phyloP scores from a whole-genome alignment of 2,888 invertebrate genomes.

The Lysandra bellargus region DNA sequence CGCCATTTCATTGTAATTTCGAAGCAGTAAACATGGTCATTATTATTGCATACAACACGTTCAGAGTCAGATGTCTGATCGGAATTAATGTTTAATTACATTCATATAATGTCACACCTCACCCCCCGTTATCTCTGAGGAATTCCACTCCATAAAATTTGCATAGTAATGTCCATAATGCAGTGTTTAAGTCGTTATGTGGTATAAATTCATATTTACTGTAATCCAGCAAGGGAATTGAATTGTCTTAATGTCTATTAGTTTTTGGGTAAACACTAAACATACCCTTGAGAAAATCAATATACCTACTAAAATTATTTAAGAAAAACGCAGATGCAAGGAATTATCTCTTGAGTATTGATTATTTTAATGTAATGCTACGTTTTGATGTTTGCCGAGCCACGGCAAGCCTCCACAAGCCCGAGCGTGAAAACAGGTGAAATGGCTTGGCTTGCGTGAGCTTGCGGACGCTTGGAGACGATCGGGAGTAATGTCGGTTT shows the following conservation, averaged over 20 bases:
- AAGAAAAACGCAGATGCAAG: neutral
- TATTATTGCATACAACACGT: neutral
- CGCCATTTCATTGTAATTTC: neutral
- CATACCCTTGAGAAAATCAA: too few relatives aligned
- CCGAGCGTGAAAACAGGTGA: too few relatives aligned
- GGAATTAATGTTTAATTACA: constrained; percentile 52
- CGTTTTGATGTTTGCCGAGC: too few relatives aligned
- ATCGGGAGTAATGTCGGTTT: too few relatives aligned
- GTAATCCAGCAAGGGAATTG: neutral
- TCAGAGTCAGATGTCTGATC: constrained; percentile 35
- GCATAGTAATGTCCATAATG: constrained; percentile 50
- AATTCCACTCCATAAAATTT: constrained; percentile 52
- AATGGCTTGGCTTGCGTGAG: too few relatives aligned
- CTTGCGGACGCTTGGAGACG: too few relatives aligned
- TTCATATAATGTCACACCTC: constrained; percentile 48
- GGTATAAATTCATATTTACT: constrained; percentile 26
- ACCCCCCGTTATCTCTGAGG: constrained; percentile 43
- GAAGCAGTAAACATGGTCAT: neutral
- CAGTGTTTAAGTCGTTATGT: neutral
- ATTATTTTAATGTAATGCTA: neutral
- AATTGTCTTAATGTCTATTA: neutral
- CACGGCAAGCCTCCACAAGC: too few relatives aligned
- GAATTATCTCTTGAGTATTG: neutral
- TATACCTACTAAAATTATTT: neutral
- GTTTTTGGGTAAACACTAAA: neutral